phyloP scores from a whole-genome alignment of 2,888 invertebrate genomes.

The Lingula anatina region DNA sequence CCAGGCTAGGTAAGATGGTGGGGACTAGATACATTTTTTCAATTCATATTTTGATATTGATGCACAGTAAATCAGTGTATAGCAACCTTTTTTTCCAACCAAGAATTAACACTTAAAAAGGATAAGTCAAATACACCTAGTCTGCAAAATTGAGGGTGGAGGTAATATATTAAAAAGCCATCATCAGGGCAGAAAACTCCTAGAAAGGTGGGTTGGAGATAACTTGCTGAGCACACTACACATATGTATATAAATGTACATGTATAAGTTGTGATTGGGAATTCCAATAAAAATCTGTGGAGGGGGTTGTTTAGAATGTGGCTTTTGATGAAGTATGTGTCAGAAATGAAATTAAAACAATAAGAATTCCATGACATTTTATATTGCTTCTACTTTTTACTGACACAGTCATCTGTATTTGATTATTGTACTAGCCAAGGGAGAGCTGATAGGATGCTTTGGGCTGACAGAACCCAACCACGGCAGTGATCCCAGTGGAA shows the following conservation, averaged over 20 bases:
- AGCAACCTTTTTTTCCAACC: too few relatives aligned
- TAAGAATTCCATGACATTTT: background rate
- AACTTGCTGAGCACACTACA: background rate
- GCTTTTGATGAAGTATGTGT: background rate
- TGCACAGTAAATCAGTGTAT: too few relatives aligned
- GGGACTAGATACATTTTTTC: slow-evolving; percentile 24
- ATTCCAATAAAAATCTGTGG: too few relatives aligned
- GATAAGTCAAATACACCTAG: too few relatives aligned
- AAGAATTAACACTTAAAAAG: too few relatives aligned
- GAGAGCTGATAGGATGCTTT: slow-evolving; percentile 86
- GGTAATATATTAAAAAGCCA: background rate
- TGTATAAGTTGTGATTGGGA: too few relatives aligned
- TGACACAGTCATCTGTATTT: background rate
- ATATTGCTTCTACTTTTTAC: background rate
- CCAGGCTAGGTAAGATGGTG: slow-evolving; percentile 61
- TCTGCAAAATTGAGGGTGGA: too few relatives aligned
- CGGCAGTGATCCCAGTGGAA: slow-evolving; percentile 78
- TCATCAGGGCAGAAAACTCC: background rate
- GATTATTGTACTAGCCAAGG: slow-evolving; percentile 61
- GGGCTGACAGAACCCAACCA: slow-evolving; percentile 97
- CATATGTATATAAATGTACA: too few relatives aligned
- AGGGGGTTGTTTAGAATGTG: too few relatives aligned
- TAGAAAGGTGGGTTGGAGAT: background rate
- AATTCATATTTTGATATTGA: too few relatives aligned
- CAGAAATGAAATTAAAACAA: background rate